These are phyloP conservation scores for Strigamia crassipes DNA, from an alignment of 2,888 invertebrate genomes.

Conservation along the genomic window DNA sequence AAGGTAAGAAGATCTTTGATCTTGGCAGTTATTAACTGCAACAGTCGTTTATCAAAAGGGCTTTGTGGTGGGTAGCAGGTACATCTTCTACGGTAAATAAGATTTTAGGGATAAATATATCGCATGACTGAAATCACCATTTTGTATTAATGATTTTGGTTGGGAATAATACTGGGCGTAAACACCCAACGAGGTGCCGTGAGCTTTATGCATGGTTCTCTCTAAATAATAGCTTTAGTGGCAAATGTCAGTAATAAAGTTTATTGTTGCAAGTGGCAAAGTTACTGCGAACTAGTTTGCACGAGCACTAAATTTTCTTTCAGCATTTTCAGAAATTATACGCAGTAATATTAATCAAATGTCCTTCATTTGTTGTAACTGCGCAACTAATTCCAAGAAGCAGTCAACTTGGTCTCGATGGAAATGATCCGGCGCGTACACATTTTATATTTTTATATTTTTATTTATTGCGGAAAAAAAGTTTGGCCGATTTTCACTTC, in stretches of 20 bases:
- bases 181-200: too few relatives aligned
- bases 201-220: neutral
- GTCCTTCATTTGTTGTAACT: neutral
- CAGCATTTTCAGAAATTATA: neutral
- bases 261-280: neutral
- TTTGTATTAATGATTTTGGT: too few relatives aligned
- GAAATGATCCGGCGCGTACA: neutral
- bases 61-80: too few relatives aligned
- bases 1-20: too few relatives aligned
- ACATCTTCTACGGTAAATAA: too few relatives aligned
- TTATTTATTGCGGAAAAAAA: neutral
- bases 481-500: slow-evolving; percentile 23
- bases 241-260: neutral
- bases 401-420: too few relatives aligned
- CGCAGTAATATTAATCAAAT: neutral
- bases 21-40: too few relatives aligned
- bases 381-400: neutral
- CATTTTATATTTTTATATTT: neutral
- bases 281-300: neutral
- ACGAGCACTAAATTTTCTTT: neutral
- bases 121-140: too few relatives aligned
- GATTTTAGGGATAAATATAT: too few relatives aligned
- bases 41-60: too few relatives aligned
- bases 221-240: neutral
- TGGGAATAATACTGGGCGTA: too few relatives aligned